phyloP scores from a whole-genome alignment of 92 coral and sea anemone species.

The Palythoa caribaeorum region DNA sequence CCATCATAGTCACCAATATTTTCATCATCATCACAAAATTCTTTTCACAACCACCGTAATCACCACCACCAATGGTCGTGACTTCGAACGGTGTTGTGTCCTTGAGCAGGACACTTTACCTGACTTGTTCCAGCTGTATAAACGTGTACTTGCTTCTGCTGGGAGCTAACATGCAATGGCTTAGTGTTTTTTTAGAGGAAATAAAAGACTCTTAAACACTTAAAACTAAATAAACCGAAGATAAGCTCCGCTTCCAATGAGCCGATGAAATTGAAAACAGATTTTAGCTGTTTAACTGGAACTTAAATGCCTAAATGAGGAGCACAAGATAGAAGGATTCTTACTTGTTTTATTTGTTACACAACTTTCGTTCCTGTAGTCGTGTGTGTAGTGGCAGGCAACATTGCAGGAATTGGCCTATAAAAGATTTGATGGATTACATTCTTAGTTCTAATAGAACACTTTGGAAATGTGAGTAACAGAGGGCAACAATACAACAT shows the following conservation, averaged over 20 bases:
- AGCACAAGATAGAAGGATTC: neutral
- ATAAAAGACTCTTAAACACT: neutral
- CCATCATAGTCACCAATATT: too few relatives aligned
- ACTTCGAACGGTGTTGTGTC: neutral
- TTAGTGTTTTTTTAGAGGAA: neutral
- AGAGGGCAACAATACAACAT: too few relatives aligned
- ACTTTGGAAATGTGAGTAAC: too few relatives aligned
- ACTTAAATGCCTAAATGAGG: neutral
- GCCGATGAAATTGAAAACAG: neutral
- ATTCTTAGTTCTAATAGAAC: neutral
- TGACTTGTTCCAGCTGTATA: neutral
- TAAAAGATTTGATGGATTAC: neutral
- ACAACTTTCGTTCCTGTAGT: constrained; percentile 18
- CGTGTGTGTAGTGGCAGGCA: constrained; percentile 32
- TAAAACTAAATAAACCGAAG: neutral
- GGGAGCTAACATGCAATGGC: too few relatives aligned
- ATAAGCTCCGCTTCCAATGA: neutral
- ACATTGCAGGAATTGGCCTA: constrained; percentile 14
- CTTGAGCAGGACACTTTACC: neutral
- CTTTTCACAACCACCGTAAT: too few relatives aligned
- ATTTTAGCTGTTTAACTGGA: neutral
- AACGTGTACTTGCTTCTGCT: too few relatives aligned
- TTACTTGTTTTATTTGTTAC: constrained; percentile 17
- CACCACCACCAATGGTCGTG: neutral
- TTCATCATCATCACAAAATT: too few relatives aligned